These are phyloP conservation scores for Melieria omissa DNA, from an alignment of 2,888 invertebrate genomes.

Conservation along the genomic window DNA sequence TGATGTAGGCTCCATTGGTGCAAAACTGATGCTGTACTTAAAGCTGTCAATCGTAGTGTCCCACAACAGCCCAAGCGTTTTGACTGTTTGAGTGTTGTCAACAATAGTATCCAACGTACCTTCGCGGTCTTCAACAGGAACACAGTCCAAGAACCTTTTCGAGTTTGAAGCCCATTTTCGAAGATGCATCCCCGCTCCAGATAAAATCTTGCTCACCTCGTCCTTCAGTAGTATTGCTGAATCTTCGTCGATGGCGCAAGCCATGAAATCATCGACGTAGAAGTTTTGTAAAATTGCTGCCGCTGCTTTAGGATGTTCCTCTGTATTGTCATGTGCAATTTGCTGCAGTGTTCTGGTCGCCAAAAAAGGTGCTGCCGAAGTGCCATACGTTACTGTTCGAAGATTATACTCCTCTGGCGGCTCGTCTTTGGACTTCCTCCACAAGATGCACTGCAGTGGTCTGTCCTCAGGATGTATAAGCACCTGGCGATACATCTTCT, in stretches of 20 bases:
- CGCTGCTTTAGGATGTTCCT: conserved; percentile 16
- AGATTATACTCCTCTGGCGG: conserved; percentile 42
- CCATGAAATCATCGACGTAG: not conserved
- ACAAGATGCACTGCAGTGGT: conserved; percentile 27
- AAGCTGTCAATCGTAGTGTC: conserved; percentile 12
- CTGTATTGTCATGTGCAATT: conserved; percentile 4
- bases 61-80: conserved; percentile 34
- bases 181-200: conserved; percentile 5
- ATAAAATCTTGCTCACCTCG: not conserved
- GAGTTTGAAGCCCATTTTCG: conserved; percentile 32
- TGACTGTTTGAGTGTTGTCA: conserved; percentile 21
- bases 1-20: conserved; percentile 10
- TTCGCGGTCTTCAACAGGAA: no score
- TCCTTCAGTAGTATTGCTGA: not conserved
- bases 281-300: conserved; percentile 22
- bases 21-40: conserved; percentile 25
- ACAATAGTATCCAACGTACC: conserved; percentile 2
- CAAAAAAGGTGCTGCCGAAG: conserved; percentile 10
- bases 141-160: conserved; percentile 3
- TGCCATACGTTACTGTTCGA: conserved; percentile 4
- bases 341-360: conserved; percentile 16
- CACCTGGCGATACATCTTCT: conserved; percentile 34
- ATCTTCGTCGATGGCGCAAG: not conserved
- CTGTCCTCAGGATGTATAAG: conserved; percentile 2
- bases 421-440: not conserved